Evolutionary conservation across 2,888 invertebrate species (phyloP).

Genomic region (Drosophila affinis): DNA sequence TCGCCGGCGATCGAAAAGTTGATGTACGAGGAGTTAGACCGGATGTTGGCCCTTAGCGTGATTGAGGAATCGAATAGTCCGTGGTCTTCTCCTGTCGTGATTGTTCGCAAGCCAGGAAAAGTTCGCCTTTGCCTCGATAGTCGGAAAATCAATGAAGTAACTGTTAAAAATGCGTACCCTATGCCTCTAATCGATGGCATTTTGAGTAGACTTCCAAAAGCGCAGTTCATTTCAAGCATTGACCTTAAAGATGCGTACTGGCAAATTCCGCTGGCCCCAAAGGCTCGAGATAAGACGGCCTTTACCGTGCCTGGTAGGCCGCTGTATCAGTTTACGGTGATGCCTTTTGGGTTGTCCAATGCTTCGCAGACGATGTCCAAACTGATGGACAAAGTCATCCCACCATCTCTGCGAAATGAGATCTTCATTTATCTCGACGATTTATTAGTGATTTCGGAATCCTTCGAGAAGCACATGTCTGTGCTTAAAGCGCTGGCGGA

Average conservation of each 20-base stretch:
- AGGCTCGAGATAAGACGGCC: too few relatives aligned
- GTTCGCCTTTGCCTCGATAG: constrained; percentile 67
- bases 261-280: too few relatives aligned
- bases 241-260: too few relatives aligned
- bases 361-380: background rate
- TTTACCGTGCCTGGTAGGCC: too few relatives aligned
- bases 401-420: constrained; percentile 14
- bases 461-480: too few relatives aligned
- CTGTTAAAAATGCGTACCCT: too few relatives aligned
- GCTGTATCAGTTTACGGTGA: too few relatives aligned
- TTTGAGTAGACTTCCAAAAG: constrained; percentile 25
- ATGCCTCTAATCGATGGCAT: constrained; percentile 29
- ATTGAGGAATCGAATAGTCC: constrained; percentile 67
- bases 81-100: constrained; percentile 68
- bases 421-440: constrained; percentile 34
- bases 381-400: background rate
- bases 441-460: background rate
- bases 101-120: constrained; percentile 60
- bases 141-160: constrained; percentile 19
- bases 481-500: too few relatives aligned
- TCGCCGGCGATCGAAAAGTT: background rate
- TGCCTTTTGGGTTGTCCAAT: too few relatives aligned
- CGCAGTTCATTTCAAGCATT: too few relatives aligned
- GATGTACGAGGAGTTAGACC: constrained; percentile 60
- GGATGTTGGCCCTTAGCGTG: constrained; percentile 67